Evolutionary conservation across 2,888 invertebrate genomes (phyloP).

Genomic region (Criorhina ranunculi): DNA sequence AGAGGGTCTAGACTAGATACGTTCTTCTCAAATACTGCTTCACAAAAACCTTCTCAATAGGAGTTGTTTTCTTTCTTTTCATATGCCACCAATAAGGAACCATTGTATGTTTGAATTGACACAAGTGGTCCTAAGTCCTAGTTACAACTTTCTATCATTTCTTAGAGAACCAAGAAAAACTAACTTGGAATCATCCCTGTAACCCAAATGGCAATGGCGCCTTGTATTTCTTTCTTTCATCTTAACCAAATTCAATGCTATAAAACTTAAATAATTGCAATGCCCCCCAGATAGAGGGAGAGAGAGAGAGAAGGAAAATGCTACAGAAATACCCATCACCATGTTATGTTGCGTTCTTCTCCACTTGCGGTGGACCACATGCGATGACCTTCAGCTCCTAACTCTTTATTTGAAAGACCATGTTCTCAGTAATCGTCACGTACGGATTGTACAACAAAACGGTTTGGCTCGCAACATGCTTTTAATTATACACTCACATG

Average conservation of each 20-base stretch:
- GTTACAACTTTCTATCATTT: neutral
- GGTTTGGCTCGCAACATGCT: slow-evolving; percentile 74
- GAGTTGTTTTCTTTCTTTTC: too few relatives aligned
- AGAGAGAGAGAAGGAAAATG: too few relatives aligned
- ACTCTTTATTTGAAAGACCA: slow-evolving; percentile 68
- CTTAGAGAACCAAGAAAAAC: neutral
- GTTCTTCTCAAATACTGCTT: too few relatives aligned
- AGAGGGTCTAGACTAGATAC: too few relatives aligned
- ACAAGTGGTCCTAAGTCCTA: neutral
- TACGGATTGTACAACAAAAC: slow-evolving; percentile 76
- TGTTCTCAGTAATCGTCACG: slow-evolving; percentile 75
- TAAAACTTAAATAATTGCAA: slow-evolving; percentile 40
- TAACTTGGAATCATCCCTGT: neutral
- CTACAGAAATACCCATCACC: slow-evolving; percentile 59
- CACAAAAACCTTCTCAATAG: too few relatives aligned
- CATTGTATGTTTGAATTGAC: too few relatives aligned
- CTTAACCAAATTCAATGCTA: neutral
- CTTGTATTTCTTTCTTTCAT: slow-evolving; percentile 33
- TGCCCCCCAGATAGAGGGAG: slow-evolving; percentile 10
- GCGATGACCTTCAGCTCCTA: slow-evolving; percentile 72
- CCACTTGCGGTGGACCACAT: slow-evolving; percentile 54
- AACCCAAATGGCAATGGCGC: slow-evolving; percentile 59
- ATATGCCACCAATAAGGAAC: too few relatives aligned
- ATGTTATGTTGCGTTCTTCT: slow-evolving; percentile 47
- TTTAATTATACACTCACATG: slow-evolving; percentile 73